Evolutionary conservation across 2,113 vertebrate species (phyloP), one percentile per base, ranked within the genome.

Genomic region (Phylloscopus whistleri): DNA sequence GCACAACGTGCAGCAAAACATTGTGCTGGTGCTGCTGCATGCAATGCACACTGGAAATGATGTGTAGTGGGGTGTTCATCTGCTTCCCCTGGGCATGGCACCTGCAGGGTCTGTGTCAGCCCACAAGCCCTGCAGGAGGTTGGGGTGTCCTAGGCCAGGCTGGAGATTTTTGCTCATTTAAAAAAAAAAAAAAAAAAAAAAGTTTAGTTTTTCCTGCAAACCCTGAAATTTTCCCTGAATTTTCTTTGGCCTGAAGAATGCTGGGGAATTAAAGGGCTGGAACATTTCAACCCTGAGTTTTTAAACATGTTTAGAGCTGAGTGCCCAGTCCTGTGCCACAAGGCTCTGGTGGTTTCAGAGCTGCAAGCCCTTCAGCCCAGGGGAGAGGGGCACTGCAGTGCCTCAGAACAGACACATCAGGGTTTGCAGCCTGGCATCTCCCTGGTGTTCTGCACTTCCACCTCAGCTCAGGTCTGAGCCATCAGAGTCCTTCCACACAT

Each of bases 111-210:
- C 51, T 53, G 17, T 19, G 0, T 15, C 62, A 77, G 83, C 63
- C 33, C 83, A 24, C 13, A 1, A 0, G 7, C 37, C 26, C 1
- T 1, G 4, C 20, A 33, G 67, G 35, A 49, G 13, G 11, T 20
- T 0, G 3, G 6, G 5, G 31, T 24, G 20, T 6, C 56, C 85
- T 3, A 52, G 19, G 49, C n/a, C 62, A 51, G 90, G 39, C 33
- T 1, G 2, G 52, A 46, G 39, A 9, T 26, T 33, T 66, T 59
- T 10, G 5, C 35, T 41, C n/a, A n/a, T n/a, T n/a, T n/a, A n/a
- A n/a, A n/a, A n/a, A n/a, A n/a, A n/a, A n/a, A n/a, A n/a, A n/a
- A n/a, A n/a, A n/a, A n/a, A n/a, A n/a, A n/a, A n/a, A n/a, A n/a
- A n/a, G n/a, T n/a, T n/a, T n/a, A n/a, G n/a, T n/a, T n/a, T 41